These are phyloP conservation scores for Blastomussa wellsi DNA, from an alignment of 92 coral and sea anemone species.

Conservation along the genomic window DNA sequence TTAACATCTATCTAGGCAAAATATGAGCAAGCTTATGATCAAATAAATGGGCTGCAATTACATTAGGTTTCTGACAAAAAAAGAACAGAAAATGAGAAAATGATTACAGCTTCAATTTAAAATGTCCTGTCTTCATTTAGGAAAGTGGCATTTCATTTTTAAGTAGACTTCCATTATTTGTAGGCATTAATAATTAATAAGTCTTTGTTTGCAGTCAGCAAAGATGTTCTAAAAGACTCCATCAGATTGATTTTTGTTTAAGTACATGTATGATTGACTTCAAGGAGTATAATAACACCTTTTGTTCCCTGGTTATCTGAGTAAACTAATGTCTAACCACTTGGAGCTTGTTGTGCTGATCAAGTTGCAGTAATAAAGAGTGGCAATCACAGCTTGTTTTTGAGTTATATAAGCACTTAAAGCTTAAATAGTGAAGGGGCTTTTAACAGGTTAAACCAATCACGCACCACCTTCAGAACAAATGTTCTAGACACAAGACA, in stretches of 20 bases:
- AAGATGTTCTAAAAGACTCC: neutral
- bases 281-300: neutral
- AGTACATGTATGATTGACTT: neutral
- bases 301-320: neutral
- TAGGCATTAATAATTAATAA: slow-evolving; percentile 3
- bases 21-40: neutral
- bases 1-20: neutral
- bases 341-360: neutral
- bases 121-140: neutral
- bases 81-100: neutral
- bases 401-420: too few species aligned
- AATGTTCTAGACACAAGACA: too few species aligned
- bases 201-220: neutral
- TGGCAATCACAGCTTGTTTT: too few species aligned
- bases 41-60: neutral
- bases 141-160: neutral
- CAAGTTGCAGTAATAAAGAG: too few species aligned
- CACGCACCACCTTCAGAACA: too few species aligned
- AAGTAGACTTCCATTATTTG: neutral
- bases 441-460: too few species aligned
- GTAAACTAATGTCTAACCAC: neutral
- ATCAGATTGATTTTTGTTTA: slow-evolving; percentile 17
- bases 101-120: neutral
- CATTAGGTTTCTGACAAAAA: neutral
- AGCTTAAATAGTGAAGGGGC: too few species aligned